These are phyloP conservation scores for Alviniconcha strummeri DNA, from an alignment of 2,888 invertebrate species.

Conservation along the genomic window DNA sequence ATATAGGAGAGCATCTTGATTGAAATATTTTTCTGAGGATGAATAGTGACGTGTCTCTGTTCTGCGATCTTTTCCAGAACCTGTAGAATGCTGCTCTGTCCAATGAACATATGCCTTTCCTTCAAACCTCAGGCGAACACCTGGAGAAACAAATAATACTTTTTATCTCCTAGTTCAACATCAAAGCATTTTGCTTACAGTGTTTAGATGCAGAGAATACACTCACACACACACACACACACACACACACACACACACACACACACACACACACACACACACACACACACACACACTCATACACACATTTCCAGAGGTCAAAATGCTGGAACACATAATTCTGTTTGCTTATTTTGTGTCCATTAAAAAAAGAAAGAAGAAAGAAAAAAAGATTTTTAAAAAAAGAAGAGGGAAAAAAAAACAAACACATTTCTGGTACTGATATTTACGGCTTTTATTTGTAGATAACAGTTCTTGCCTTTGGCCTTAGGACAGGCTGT, in stretches of 20 bases:
- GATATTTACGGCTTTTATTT: too few relatives aligned
- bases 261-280: conserved; percentile 10
- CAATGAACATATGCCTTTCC: conserved; percentile 65
- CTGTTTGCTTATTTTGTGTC: too few relatives aligned
- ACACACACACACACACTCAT: background rate
- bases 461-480: too few relatives aligned
- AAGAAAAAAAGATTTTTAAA: too few relatives aligned
- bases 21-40: conserved; percentile 61
- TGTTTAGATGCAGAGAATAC: background rate
- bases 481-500: too few relatives aligned
- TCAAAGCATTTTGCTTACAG: background rate
- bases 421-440: too few relatives aligned
- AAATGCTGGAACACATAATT: background rate
- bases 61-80: conserved; percentile 59
- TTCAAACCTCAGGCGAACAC: conserved; percentile 56
- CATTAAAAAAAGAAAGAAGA: too few relatives aligned
- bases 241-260: background rate
- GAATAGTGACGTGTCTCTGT: conserved; percentile 59
- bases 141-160: conserved; percentile 47
- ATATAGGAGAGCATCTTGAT: conserved; percentile 47
- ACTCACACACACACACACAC: background rate
- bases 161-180: background rate
- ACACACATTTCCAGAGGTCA: background rate
- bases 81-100: conserved; percentile 59
- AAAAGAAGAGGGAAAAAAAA: too few relatives aligned